phyloP scores from a whole-genome alignment of 1,140 invertebrate genomes.

The Macrotrachela quadricornifera region DNA sequence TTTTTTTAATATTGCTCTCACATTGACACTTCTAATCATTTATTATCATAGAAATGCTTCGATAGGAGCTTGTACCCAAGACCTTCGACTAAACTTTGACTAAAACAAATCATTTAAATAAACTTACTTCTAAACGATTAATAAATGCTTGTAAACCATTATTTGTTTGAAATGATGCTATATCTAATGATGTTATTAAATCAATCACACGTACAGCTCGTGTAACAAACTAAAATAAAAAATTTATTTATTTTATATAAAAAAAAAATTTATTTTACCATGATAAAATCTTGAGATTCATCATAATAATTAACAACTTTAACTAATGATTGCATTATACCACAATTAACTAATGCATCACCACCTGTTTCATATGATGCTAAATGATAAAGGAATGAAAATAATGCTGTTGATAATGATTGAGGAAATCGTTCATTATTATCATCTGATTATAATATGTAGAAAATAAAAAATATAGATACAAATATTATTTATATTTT shows the following conservation, averaged over 20 bases:
- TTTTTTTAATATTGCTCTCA: neutral
- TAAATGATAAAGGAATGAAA: slow-evolving; percentile 71
- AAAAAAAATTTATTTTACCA: slow-evolving; percentile 34
- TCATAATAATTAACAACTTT: slow-evolving; percentile 70
- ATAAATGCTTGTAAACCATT: slow-evolving; percentile 51
- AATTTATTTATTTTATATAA: neutral
- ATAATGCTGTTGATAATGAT: slow-evolving; percentile 60
- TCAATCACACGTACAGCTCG: slow-evolving; percentile 72
- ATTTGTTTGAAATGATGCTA: slow-evolving; percentile 65
- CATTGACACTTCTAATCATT: slow-evolving; percentile 30
- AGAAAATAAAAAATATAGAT: neutral
- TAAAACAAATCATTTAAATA: neutral
- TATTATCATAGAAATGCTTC: neutral
- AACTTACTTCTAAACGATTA: slow-evolving; percentile 28
- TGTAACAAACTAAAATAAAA: slow-evolving; percentile 51
- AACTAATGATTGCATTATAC: slow-evolving; percentile 72
- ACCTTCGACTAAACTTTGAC: neutral
- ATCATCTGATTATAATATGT: slow-evolving; percentile 16
- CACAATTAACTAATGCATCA: slow-evolving; percentile 63
- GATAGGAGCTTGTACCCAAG: neutral
- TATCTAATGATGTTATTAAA: slow-evolving; percentile 71
- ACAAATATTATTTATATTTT: no score
- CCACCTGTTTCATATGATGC: slow-evolving; percentile 63
- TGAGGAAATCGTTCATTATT: slow-evolving; percentile 41
- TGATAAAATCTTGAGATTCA: slow-evolving; percentile 55